Evolutionary conservation across 2,797 vertebrate genomes (phyloP), one percentile per base, ranked within the genome.

Genomic region (Lindbergichthys nudifrons): DNA sequence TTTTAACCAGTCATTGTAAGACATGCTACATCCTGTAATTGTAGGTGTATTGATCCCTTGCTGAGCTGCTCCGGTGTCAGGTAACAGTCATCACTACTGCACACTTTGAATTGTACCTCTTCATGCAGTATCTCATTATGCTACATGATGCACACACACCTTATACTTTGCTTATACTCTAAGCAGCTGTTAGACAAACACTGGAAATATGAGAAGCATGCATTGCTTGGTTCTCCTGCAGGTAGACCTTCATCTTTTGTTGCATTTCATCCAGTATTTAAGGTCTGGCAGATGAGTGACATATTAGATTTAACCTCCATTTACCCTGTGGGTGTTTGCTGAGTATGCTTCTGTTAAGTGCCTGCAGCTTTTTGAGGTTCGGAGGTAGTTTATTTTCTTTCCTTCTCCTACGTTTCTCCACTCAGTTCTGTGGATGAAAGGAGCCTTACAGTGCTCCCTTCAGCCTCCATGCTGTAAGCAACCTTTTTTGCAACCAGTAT

Each of bases 1-100:
- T 42, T 56, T 32, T 6, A 21, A 75, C 46, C 52, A 65, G 26
- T 59, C 23, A 53, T 21, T 73, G 2, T 30, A 47, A 21, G 48
- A 30, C 32, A 42, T 42, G 74, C 57, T 48, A 7, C 51, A 72
- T 83, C 75, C 66, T 82, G 85, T 79, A 73, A 82, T 62, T 75
- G 65, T 75, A 83, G 69, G 65, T 54, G 26, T 64, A 83, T 60
- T 80, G 86, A 91, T 88, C 57, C n/a, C 4, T 19, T 23, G 43
- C 61, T 51, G 26, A 56, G n/a, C 48, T 64, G n/a, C 48, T 64
- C 46, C 39, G 10, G 73, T 79, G 63, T 86, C 67, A 74, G 76
- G 54, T 78, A 75, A 73, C 8, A 26, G 26, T 26, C 0, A 19
- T 76, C 65, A 68, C 52, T n/a, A 2, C 59, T 71, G 73, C 13